Evolutionary conservation across 2,113 vertebrate genomes (phyloP).

Genomic region (Neolamprologus caudopunctatus): DNA sequence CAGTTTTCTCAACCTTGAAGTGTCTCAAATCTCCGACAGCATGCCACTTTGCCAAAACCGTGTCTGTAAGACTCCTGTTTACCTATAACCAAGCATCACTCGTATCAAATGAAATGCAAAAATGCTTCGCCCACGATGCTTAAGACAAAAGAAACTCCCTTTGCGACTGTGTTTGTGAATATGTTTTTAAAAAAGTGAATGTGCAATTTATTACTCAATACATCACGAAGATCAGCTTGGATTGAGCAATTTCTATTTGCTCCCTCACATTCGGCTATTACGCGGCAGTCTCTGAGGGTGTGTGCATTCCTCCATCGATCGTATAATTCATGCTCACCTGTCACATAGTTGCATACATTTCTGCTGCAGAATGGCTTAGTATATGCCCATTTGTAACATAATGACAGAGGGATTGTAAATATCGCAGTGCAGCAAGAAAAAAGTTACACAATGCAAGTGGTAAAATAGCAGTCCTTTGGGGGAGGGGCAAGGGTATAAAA

Average conservation of each 20-base stretch:
- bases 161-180: neutral
- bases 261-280: neutral
- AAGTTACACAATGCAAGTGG: conserved; percentile 25
- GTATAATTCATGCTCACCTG: conserved; percentile 39
- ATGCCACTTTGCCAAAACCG: neutral
- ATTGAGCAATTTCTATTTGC: conserved; percentile 27
- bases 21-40: neutral
- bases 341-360: conserved; percentile 22
- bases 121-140: neutral
- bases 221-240: conserved; percentile 12
- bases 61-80: neutral
- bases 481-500: neutral
- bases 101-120: neutral
- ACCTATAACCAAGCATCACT: neutral
- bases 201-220: conserved; percentile 6
- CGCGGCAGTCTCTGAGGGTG: neutral
- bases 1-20: neutral
- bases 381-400: conserved; percentile 6
- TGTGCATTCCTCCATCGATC: neutral
- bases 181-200: neutral
- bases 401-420: conserved; percentile 26
- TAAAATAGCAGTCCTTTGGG: conserved; percentile 1
- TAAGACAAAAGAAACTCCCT: neutral
- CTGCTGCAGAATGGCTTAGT: neutral
- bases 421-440: neutral